Evolutionary conservation across 2,888 invertebrate genomes (phyloP).

Genomic region (Hyposoter dolosus): DNA sequence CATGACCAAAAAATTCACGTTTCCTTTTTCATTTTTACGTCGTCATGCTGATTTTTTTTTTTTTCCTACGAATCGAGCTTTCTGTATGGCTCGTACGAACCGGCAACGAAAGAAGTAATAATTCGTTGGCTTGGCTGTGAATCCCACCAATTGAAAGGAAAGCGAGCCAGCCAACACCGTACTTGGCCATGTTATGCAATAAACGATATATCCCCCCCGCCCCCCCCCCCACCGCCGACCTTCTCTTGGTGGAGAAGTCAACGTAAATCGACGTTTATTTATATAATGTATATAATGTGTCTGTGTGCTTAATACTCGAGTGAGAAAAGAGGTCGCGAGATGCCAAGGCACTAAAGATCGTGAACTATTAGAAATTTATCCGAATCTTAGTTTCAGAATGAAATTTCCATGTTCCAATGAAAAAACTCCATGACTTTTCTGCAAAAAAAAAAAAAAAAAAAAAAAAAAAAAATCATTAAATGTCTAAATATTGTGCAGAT

Average conservation of each 20-base stretch:
- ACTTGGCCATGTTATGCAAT: slow-evolving; percentile 52
- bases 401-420: background rate
- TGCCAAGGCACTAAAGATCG: slow-evolving; percentile 34
- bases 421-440: no score
- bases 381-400: background rate
- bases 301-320: background rate
- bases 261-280: slow-evolving; percentile 39
- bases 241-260: slow-evolving; percentile 11
- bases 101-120: slow-evolving; percentile 31
- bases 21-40: background rate
- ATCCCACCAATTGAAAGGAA: slow-evolving; percentile 56
- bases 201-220: slow-evolving; percentile 49
- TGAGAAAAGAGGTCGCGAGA: slow-evolving; percentile 6
- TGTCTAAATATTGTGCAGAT: background rate
- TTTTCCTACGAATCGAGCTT: slow-evolving; percentile 4
- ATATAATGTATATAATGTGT: background rate
- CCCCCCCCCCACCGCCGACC: background rate
- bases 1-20: background rate
- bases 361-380: slow-evolving; percentile 23
- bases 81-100: background rate
- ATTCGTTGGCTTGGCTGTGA: slow-evolving; percentile 33
- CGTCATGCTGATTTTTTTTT: background rate
- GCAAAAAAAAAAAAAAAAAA: no score
- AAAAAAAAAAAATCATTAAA: background rate
- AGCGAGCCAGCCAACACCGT: slow-evolving; percentile 49